phyloP scores from a whole-genome alignment of 2,113 vertebrate species.

The Sinocyclocheilus maitianheensis region DNA sequence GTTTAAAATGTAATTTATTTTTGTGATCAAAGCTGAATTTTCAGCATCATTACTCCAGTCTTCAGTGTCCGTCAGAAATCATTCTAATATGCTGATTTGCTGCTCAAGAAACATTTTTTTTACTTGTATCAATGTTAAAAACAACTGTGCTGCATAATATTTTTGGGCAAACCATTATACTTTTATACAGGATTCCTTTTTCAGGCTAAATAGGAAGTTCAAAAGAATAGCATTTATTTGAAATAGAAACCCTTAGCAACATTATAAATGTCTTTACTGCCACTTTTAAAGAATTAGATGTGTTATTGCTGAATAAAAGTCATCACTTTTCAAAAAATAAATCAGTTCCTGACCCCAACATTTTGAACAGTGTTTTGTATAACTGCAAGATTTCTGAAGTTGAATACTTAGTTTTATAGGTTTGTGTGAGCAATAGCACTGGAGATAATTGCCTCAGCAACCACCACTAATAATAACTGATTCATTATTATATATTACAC shows the following conservation, averaged over 20 bases:
- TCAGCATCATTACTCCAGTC: not conserved
- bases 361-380: not conserved
- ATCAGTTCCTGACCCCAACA: not conserved
- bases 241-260: not conserved
- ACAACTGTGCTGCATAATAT: not conserved
- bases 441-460: not conserved
- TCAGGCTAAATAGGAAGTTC: not conserved
- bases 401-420: not conserved
- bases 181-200: not conserved
- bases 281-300: not conserved
- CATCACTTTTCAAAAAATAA: not conserved
- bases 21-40: not conserved
- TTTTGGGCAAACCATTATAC: not conserved
- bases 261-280: not conserved
- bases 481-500: conserved; percentile 5
- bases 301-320: not conserved
- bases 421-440: not conserved
- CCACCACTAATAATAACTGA: not conserved
- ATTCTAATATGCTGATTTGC: not conserved
- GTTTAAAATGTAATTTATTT: not conserved
- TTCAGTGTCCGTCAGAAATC: not conserved
- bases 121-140: not conserved
- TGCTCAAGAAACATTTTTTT: not conserved
- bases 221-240: not conserved
- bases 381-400: not conserved